Percentiles rank a stretch among this genome's conserved stretches.
Conservation (phyloP, 2,113 vertebrate species). For the Hystrix brachyura region DNA sequence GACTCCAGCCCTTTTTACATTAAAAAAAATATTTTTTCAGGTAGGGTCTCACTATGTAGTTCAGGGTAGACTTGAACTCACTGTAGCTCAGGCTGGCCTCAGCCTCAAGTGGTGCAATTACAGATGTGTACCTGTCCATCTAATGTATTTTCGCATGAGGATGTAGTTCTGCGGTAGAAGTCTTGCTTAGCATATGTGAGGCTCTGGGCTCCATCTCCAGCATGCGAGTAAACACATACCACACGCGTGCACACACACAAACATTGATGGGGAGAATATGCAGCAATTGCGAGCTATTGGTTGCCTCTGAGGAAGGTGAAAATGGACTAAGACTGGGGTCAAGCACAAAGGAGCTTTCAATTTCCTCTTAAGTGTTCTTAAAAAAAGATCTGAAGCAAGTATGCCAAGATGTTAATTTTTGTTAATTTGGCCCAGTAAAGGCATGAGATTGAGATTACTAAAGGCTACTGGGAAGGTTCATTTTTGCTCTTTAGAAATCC, state of each 20-base stretch:
- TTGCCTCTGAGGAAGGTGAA: background rate
- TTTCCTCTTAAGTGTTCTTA: background rate
- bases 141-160: background rate
- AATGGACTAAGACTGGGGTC: background rate
- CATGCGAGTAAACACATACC: background rate
- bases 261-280: background rate
- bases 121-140: background rate
- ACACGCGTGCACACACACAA: background rate
- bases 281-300: background rate
- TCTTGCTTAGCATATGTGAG: background rate
- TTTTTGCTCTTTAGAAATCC: constrained; percentile 51
- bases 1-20: no score
- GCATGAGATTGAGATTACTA: background rate
- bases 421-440: constrained; percentile 7
- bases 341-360: constrained; percentile 9
- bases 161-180: background rate
- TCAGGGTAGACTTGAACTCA: background rate
- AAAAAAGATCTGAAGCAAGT: background rate
- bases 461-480: constrained; percentile 26
- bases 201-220: background rate
- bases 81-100: background rate
- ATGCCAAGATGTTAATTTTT: background rate
- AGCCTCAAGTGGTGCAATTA: background rate
- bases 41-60: background rate
- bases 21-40: no score